Percentiles rank a stretch among this genome's conserved stretches.
These are phyloP conservation scores for Rotaria socialis DNA, from an alignment of 2,888 invertebrate species.

Conservation along the genomic window DNA sequence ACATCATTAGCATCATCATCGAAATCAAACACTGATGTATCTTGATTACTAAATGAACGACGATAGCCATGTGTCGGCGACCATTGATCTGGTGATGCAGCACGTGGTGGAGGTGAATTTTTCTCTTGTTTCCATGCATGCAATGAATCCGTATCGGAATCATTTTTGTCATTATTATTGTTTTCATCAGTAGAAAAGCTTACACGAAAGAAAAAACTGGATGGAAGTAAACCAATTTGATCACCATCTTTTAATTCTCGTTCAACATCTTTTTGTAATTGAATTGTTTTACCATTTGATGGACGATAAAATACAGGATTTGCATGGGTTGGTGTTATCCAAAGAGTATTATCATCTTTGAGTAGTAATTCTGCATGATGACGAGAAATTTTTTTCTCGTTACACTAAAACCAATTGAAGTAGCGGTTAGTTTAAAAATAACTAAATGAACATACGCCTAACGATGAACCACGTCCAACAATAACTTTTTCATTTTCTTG, in stretches of 20 bases:
- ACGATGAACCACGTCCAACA: slow-evolving; percentile 35
- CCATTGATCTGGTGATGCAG: not conserved
- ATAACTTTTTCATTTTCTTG: slow-evolving; percentile 20
- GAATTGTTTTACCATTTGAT: not conserved
- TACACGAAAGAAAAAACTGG: slow-evolving; percentile 9
- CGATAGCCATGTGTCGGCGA: not conserved
- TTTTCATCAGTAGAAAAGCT: not conserved
- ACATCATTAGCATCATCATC: not conserved
- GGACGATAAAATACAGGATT: slow-evolving; percentile 30
- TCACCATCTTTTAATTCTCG: slow-evolving; percentile 28
- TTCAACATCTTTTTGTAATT: not conserved
- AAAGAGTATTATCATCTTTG: slow-evolving; percentile 12
- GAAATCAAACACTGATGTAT: not conserved
- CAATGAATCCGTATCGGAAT: not conserved
- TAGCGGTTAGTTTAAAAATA: not conserved
- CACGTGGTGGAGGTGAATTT: not conserved
- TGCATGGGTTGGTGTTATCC: not conserved
- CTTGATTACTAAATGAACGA: not conserved
- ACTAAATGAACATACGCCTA: not conserved
- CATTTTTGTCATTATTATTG: not conserved
- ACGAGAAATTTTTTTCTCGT: slow-evolving; percentile 28
- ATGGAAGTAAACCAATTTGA: slow-evolving; percentile 32
- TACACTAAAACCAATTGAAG: not conserved
- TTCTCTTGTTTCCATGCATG: not conserved
- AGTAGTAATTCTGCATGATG: slow-evolving; percentile 30